These are phyloP conservation scores for Athalia cordata DNA, from an alignment of 2,888 invertebrate genomes.

Conservation along the genomic window DNA sequence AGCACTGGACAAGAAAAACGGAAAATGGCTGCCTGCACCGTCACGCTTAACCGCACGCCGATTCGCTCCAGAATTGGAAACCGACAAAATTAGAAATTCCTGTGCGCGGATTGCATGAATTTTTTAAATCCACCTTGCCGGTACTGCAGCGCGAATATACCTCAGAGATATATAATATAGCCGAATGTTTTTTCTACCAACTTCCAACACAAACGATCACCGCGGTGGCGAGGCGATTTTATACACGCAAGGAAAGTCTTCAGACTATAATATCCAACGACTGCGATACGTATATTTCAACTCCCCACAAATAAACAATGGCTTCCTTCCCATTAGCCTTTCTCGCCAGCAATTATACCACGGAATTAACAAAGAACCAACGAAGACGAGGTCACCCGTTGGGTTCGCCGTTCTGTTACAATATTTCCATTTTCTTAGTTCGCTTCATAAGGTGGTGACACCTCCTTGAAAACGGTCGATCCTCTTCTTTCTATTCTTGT, in stretches of 20 bases:
- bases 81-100: constrained; percentile 40
- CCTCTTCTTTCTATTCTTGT: background rate
- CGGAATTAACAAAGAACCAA: constrained; percentile 38
- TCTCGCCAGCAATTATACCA: constrained; percentile 39
- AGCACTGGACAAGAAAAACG: constrained; percentile 38
- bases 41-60: constrained; percentile 18
- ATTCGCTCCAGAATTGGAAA: constrained; percentile 42
- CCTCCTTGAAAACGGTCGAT: constrained; percentile 21
- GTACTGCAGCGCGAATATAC: background rate
- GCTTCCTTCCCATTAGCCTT: constrained; percentile 42
- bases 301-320: constrained; percentile 27
- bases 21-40: constrained; percentile 22
- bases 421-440: constrained; percentile 31
- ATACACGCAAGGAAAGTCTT: too few relatives aligned
- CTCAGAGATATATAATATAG: too few relatives aligned
- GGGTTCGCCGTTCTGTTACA: constrained; percentile 11
- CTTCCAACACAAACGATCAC: background rate
- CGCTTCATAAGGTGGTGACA: background rate
- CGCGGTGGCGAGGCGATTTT: too few relatives aligned
- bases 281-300: background rate
- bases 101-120: constrained; percentile 7
- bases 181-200: too few relatives aligned
- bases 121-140: constrained; percentile 12
- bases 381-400: constrained; percentile 18
- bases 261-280: background rate